Evolutionary conservation across 2,888 invertebrate species (phyloP).

Genomic region (Morinoia aosen): DNA sequence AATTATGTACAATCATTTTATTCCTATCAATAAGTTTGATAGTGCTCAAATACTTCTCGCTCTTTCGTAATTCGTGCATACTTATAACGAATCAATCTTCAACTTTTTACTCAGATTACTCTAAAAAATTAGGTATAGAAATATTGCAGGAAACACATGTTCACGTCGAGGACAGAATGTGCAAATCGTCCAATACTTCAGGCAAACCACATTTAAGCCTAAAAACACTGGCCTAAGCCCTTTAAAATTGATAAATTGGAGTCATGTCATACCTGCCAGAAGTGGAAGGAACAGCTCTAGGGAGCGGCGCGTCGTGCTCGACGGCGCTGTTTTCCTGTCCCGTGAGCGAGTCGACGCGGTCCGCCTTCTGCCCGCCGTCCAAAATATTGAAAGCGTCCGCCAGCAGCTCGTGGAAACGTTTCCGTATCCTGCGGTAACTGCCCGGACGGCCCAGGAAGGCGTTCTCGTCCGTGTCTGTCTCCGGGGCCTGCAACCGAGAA

Average conservation of each 20-base stretch:
- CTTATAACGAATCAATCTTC: not conserved
- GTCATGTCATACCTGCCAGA: conserved; percentile 20
- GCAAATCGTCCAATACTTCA: not conserved
- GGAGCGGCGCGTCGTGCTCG: not conserved
- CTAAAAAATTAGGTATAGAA: not conserved
- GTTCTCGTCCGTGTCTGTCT: conserved; percentile 33
- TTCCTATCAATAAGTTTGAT: not conserved
- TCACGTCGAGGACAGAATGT: not conserved
- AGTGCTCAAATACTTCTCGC: not conserved
- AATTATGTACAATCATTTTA: not conserved
- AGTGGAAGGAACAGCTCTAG: not conserved
- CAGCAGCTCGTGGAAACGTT: conserved; percentile 82
- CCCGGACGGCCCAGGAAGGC: not conserved
- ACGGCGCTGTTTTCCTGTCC: conserved; percentile 39
- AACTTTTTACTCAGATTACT: not conserved
- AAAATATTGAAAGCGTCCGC: conserved; percentile 83
- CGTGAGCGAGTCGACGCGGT: conserved; percentile 62
- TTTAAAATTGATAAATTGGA: not conserved
- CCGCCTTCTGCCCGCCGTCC: conserved; percentile 60
- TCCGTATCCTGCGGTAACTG: conserved; percentile 74
- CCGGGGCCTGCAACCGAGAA: not conserved
- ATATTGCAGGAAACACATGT: not conserved
- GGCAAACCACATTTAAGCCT: not conserved
- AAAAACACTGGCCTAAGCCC: not conserved
- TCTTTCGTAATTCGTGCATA: not conserved